Base-by-base conservation (phyloP, 2,113 vertebrate species). In the Sprattus sprattus region DNA sequence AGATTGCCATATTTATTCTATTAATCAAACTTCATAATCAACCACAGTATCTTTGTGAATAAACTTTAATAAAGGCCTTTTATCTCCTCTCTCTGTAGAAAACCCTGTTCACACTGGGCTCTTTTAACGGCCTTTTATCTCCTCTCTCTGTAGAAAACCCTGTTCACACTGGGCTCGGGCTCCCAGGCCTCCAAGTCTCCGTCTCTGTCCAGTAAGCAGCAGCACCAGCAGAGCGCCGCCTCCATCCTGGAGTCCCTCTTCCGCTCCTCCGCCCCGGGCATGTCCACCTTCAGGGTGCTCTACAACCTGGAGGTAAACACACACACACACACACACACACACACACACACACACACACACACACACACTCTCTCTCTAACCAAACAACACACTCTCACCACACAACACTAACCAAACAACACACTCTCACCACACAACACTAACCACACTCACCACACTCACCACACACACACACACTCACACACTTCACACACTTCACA, bases 271-370 rank as follows among this genome's bases (percentile, higher is more conserved):
- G 98, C 98, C 47, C 98, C 98, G 0, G 98, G 98, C 91, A 99
- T 99, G 98, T 99, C 98, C 47, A 98, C 98, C 7, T 99, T 99
- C 91, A 95, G 98, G 94, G 98, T 99, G 45, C 97, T 99, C 0
- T 99, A 99, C 93, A 99, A 99, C 88, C 94, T 99, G 45, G 98
- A 99, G 96, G 98, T 99, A 94, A 91, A 57, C 52, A 60, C 83
- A 60, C 32, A 83, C 25, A 47, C 44, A 83, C 85, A 83, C 60
- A 80, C 67, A 52, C 64, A 80, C 60, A 49, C 57, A 71, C 54
- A 50, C 50, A 28, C 54, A 64, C 18, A 28, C 1, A 18, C 6
- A n/a, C 20, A 67, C 60, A 49, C 50, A 54, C 11, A 8, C 2
- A 52, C 50, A 52, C 50, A 0, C 50, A 52, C 50, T 49, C 4